Evolutionary conservation across 1,140 invertebrate genomes (phyloP).

Genomic region (Octopus bimaculoides): DNA sequence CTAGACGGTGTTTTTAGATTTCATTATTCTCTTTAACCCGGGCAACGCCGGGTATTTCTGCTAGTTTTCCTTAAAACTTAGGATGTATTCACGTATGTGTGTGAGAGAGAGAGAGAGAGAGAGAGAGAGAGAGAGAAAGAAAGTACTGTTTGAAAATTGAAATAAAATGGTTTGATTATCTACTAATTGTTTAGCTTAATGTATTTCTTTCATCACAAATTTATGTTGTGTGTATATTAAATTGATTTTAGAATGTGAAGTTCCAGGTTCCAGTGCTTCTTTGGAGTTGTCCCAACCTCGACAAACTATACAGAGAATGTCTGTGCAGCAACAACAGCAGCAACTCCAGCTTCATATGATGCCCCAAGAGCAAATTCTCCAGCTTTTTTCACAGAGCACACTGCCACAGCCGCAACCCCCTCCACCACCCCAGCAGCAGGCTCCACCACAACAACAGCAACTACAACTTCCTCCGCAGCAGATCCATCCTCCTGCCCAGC

Average conservation of each 20-base stretch:
- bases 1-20: no score
- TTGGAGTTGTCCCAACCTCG: background rate
- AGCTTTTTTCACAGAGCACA: constrained; percentile 23
- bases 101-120: no score
- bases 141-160: no score
- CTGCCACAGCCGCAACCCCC: constrained; percentile 36
- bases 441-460: constrained; percentile 28
- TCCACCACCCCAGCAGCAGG: constrained; percentile 39
- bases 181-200: no score
- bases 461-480: constrained; percentile 39
- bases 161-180: no score
- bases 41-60: no score
- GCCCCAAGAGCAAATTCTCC: constrained; percentile 21
- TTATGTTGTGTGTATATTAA: no score
- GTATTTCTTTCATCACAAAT: no score
- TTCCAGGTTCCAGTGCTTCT: constrained; percentile 3
- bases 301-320: constrained; percentile 17
- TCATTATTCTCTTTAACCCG: no score
- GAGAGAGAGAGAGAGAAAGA: no score
- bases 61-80: no score
- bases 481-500: background rate
- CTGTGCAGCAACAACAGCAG: constrained; percentile 35
- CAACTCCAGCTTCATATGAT: constrained; percentile 29
- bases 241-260: background rate
- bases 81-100: no score